These are phyloP conservation scores for Cuculus canorus DNA, from an alignment of 2,797 vertebrate genomes.

Conservation along the genomic window DNA sequence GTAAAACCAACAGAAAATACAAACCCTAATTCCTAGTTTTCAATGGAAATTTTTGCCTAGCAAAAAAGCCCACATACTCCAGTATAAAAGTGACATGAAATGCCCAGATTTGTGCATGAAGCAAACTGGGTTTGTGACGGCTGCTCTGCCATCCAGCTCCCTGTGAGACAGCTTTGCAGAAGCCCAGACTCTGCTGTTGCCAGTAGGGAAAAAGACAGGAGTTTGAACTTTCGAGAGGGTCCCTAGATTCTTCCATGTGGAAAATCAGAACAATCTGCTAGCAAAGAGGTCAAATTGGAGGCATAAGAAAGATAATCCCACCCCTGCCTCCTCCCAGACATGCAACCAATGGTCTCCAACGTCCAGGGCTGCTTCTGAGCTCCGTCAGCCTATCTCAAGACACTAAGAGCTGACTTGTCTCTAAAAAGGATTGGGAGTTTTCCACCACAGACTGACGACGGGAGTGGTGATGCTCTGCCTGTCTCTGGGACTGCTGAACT, in stretches of 20 bases:
- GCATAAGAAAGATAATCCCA: constrained; percentile 60
- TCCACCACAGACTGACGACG: neutral
- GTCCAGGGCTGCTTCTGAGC: neutral
- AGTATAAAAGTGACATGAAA: neutral
- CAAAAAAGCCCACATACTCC: neutral
- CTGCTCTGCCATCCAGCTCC: neutral
- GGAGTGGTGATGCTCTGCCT: neutral
- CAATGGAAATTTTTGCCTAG: neutral
- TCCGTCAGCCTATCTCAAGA: neutral
- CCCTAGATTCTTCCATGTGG: constrained; percentile 59
- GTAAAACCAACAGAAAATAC: neutral
- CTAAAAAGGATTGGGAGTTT: neutral
- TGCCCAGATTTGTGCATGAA: neutral
- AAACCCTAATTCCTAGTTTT: neutral
- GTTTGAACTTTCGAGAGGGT: constrained; percentile 62
- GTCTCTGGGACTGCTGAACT: neutral
- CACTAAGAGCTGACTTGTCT: neutral
- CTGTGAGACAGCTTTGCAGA: neutral
- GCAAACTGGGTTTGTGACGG: neutral
- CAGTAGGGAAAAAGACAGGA: neutral
- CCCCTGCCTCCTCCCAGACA: constrained; percentile 4
- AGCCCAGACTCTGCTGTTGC: neutral
- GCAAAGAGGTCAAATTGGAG: constrained; percentile 67
- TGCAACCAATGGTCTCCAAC: neutral
- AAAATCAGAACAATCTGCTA: constrained; percentile 74